Conservation (phyloP, 1,140 invertebrate species). For the Pomacea maculata region DNA sequence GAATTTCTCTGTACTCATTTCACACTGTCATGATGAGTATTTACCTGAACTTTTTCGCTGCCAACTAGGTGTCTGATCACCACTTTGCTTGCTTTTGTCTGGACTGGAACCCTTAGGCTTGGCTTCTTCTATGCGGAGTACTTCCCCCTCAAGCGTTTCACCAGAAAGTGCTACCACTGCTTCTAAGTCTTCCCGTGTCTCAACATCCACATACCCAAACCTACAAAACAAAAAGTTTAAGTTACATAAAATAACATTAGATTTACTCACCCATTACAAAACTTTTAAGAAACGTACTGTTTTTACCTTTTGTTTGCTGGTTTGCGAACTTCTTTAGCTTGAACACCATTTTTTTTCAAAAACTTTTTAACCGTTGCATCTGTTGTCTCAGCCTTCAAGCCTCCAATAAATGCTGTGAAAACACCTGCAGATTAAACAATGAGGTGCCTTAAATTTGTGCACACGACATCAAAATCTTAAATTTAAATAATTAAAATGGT, state of each 20-base stretch:
- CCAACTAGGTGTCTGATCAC: neutral
- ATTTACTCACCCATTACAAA: neutral
- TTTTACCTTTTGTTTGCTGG: conserved; percentile 22
- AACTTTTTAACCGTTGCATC: conserved; percentile 29
- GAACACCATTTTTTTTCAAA: conserved; percentile 29
- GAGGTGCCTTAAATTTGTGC: neutral
- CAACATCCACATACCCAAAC: conserved; percentile 37
- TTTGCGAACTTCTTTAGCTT: conserved; percentile 27
- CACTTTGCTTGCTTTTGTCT: neutral
- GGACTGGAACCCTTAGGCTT: conserved; percentile 2
- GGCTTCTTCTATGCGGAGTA: conserved; percentile 22
- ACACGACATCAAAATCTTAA: neutral
- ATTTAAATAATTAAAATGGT: neutral
- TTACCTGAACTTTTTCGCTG: conserved; percentile 11
- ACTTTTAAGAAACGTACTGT: neutral
- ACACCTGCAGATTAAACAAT: neutral
- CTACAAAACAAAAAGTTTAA: conserved; percentile 16
- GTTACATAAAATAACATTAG: neutral
- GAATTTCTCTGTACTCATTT: too few relatives aligned
- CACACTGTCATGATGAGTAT: neutral
- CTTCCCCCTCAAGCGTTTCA: conserved; percentile 18
- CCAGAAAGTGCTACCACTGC: conserved; percentile 30
- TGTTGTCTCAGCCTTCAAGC: conserved; percentile 24
- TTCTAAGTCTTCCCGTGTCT: conserved; percentile 21
- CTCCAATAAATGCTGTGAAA: conserved; percentile 19